Percentiles rank a stretch among this genome's conserved stretches.
These are phyloP conservation scores for Rhagoletis pomonella DNA, from an alignment of 1,140 invertebrate genomes.

Conservation along the genomic window DNA sequence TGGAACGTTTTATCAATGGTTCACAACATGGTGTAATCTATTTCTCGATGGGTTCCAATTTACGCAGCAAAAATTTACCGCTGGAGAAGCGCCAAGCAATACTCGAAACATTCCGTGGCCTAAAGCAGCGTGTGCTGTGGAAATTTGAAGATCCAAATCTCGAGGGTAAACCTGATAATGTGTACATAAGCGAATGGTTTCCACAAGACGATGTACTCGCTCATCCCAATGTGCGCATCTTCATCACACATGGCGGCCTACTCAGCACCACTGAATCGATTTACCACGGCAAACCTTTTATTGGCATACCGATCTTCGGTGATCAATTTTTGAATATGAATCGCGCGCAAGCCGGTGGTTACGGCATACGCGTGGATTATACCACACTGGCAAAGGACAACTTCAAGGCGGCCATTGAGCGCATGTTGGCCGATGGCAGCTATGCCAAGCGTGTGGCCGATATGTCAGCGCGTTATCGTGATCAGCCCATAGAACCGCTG, in stretches of 20 bases:
- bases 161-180: slow-evolving; percentile 77
- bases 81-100: slow-evolving; percentile 75
- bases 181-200: slow-evolving; percentile 80
- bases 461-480: slow-evolving; percentile 78
- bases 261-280: slow-evolving; percentile 83
- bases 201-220: slow-evolving; percentile 83
- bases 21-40: slow-evolving; percentile 78
- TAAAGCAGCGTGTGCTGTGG: slow-evolving; percentile 80
- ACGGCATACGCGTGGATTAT: slow-evolving; percentile 72
- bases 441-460: slow-evolving; percentile 64
- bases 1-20: slow-evolving; percentile 77
- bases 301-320: slow-evolving; percentile 81
- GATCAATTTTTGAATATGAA: slow-evolving; percentile 79
- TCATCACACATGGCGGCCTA: slow-evolving; percentile 84
- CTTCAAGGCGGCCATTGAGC: slow-evolving; percentile 61
- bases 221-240: slow-evolving; percentile 80
- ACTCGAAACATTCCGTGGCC: slow-evolving; percentile 75
- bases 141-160: slow-evolving; percentile 80
- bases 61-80: slow-evolving; percentile 76
- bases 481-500: slow-evolving; percentile 78
- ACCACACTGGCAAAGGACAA: slow-evolving; percentile 60
- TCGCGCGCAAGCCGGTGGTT: slow-evolving; percentile 74
- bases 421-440: slow-evolving; percentile 59
- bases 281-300: slow-evolving; percentile 81
- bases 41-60: slow-evolving; percentile 80